Percentiles rank a stretch among this genome's conserved stretches.
Evolutionary conservation across 1,140 invertebrate species (phyloP).

Genomic region (Bombus turneri): DNA sequence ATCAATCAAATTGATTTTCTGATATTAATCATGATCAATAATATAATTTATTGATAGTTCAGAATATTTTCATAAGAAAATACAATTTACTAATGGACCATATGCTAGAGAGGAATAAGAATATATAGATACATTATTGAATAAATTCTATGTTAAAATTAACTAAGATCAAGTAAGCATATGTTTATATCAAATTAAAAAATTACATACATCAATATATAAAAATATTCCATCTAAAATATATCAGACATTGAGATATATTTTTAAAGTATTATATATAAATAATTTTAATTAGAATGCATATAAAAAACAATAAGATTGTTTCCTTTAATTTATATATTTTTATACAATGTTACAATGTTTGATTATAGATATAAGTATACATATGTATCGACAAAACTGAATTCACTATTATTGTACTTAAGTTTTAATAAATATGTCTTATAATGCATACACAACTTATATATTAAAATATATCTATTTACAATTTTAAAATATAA

Average conservation of each 20-base stretch:
- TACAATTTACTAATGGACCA: background rate
- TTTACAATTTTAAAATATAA: background rate
- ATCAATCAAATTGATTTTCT: no score
- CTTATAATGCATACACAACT: background rate
- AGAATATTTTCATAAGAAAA: background rate
- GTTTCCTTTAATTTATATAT: conserved; percentile 34
- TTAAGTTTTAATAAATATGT: conserved; percentile 53
- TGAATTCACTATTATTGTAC: conserved; percentile 34
- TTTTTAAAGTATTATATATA: background rate
- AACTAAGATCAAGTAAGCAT: background rate
- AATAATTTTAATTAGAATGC: background rate
- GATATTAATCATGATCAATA: background rate
- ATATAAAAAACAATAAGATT: conserved; percentile 2
- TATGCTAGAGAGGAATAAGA: background rate
- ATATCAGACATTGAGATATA: background rate
- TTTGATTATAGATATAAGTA: conserved; percentile 10
- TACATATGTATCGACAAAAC: background rate
- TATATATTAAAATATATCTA: background rate
- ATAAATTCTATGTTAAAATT: background rate
- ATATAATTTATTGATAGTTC: background rate
- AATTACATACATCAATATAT: background rate
- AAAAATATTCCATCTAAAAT: conserved; percentile 9
- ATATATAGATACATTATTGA: background rate
- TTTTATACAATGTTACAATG: conserved; percentile 41
- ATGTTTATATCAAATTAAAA: conserved; percentile 25